These are phyloP conservation scores for Lagopus leucura DNA, from an alignment of 2,113 vertebrate genomes.

Conservation along the genomic window DNA sequence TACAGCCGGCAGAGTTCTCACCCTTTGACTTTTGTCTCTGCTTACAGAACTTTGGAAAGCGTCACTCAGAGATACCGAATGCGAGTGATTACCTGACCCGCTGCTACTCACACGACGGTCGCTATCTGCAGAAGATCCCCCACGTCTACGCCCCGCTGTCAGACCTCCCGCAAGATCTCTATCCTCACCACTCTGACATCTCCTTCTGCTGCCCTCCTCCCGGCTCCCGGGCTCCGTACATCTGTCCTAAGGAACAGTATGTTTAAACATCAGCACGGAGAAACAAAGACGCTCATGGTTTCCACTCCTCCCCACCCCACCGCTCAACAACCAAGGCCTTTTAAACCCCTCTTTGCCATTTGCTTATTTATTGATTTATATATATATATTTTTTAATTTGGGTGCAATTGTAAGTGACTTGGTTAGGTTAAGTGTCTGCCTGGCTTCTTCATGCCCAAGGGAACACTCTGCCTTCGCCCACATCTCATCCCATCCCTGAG, in stretches of 20 bases:
- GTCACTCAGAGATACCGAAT: conserved; percentile 80
- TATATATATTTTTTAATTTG: neutral
- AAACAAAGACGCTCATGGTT: neutral
- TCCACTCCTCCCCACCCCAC: neutral
- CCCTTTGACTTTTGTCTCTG: conserved; percentile 55
- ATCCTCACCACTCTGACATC: conserved; percentile 70
- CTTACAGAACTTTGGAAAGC: conserved; percentile 84
- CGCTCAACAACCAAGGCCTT: conserved; percentile 21
- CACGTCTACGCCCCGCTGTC: conserved; percentile 75
- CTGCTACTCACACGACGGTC: conserved; percentile 75
- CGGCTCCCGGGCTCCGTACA: conserved; percentile 80
- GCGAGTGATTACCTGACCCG: conserved; percentile 84
- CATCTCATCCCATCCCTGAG: neutral
- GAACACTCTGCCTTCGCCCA: conserved; percentile 15
- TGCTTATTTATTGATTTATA: neutral
- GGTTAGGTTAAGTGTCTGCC: conserved; percentile 21
- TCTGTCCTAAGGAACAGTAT: conserved; percentile 89
- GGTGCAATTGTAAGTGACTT: neutral
- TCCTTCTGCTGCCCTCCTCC: conserved; percentile 82
- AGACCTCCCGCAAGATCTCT: conserved; percentile 81
- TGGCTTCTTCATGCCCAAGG: conserved; percentile 41
- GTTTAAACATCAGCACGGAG: conserved; percentile 70
- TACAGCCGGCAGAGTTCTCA: neutral
- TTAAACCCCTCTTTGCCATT: neutral
- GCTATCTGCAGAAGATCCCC: conserved; percentile 78